Percentiles rank a stretch among this genome's conserved stretches.
phyloP scores from a whole-genome alignment of 2,113 vertebrate species.

The Turnix velox region DNA sequence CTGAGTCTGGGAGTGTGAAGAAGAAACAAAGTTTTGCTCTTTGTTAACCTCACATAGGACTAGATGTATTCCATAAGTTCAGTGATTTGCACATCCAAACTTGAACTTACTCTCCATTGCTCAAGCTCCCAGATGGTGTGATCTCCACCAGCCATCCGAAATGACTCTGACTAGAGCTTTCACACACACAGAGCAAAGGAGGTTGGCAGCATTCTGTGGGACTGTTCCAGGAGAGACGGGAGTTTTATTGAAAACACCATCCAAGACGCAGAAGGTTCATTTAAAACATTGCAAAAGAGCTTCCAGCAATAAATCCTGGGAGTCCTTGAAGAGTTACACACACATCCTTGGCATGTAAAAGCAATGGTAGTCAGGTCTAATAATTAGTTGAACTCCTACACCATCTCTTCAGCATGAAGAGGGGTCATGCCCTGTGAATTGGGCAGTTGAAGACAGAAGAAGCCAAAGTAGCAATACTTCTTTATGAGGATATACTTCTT shows the following conservation, averaged over 20 bases:
- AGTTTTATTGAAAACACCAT: background rate
- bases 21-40: background rate
- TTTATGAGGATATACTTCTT: background rate
- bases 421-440: background rate
- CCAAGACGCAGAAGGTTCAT: background rate
- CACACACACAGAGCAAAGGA: background rate
- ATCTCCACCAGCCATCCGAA: background rate
- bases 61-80: background rate
- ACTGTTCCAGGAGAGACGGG: background rate
- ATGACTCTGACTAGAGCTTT: background rate
- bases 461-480: background rate
- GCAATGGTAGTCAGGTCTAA: background rate
- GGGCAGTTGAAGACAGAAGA: background rate
- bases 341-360: background rate
- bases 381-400: background rate
- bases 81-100: background rate
- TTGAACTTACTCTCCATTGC: background rate
- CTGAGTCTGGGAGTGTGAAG: background rate
- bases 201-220: background rate
- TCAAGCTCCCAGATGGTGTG: background rate
- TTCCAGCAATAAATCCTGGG: background rate
- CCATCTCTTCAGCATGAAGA: background rate
- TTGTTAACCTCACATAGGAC: background rate
- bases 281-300: background rate
- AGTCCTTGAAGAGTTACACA: background rate